These are phyloP conservation scores for Hymenochirus boettgeri DNA, from an alignment of 2,113 vertebrate genomes.

Conservation along the genomic window DNA sequence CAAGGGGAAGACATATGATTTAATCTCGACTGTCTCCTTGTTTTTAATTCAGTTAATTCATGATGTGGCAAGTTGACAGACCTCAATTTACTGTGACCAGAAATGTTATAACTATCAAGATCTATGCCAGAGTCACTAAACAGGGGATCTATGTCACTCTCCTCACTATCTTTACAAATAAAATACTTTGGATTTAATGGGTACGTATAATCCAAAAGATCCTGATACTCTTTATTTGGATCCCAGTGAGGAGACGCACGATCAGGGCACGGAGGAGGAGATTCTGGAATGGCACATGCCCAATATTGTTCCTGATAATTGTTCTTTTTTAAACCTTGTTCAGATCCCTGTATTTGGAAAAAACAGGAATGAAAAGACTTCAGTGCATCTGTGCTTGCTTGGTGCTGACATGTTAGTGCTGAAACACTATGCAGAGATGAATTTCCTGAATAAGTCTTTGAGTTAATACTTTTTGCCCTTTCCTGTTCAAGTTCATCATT, in stretches of 20 bases:
- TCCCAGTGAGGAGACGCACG: slow-evolving; percentile 74
- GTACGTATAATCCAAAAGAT: slow-evolving; percentile 87
- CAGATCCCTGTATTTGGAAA: accelerated
- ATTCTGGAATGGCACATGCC: slow-evolving; percentile 77
- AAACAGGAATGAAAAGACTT: not conserved
- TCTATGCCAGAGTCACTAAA: slow-evolving; percentile 83
- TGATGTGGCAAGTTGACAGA: slow-evolving; percentile 30
- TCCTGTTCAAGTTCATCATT: slow-evolving; percentile 37
- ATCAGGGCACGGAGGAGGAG: slow-evolving; percentile 68
- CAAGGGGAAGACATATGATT: slow-evolving; percentile 1
- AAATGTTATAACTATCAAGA: slow-evolving; percentile 70
- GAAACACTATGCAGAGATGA: slow-evolving; percentile 13
- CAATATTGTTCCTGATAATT: slow-evolving; percentile 76
- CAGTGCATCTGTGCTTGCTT: not conserved
- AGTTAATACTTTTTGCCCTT: not conserved
- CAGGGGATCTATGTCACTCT: slow-evolving; percentile 48
- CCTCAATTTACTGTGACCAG: slow-evolving; percentile 52
- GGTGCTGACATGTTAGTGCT: accelerated
- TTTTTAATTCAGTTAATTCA: not conserved
- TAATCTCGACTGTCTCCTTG: accelerated
- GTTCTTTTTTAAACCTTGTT: slow-evolving; percentile 11
- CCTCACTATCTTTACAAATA: slow-evolving; percentile 46
- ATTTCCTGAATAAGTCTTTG: not conserved
- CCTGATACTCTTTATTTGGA: slow-evolving; percentile 80
- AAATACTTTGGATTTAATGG: slow-evolving; percentile 70